Conservation (phyloP, 2,113 vertebrate species). For the Pungitius pungitius region DNA sequence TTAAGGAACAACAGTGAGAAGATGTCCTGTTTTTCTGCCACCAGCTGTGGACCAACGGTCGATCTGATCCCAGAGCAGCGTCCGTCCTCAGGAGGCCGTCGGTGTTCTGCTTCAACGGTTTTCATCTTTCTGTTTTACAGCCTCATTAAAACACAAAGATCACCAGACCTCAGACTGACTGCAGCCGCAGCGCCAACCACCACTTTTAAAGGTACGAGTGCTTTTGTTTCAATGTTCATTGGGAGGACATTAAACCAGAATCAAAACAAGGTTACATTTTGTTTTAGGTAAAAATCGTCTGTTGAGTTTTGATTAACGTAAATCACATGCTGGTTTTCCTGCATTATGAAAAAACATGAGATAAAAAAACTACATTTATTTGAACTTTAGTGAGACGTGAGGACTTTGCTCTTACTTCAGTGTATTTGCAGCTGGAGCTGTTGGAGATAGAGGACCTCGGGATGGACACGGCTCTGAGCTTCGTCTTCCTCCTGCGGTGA, state of each 20-base stretch:
- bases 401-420: background rate
- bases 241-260: background rate
- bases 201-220: background rate
- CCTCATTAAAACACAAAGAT: background rate
- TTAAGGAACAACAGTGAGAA: conserved; percentile 7
- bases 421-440: background rate
- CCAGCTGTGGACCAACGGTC: conserved; percentile 39
- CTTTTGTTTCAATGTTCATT: background rate
- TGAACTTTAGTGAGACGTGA: background rate
- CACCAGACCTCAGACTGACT: background rate
- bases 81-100: conserved; percentile 40
- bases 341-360: no score
- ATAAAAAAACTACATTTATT: no score
- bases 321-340: no score
- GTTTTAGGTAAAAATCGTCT: no score
- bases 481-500: conserved; percentile 47
- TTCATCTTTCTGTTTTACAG: background rate
- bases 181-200: background rate
- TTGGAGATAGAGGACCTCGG: background rate
- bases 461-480: background rate
- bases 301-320: no score
- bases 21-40: conserved; percentile 59
- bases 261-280: background rate
- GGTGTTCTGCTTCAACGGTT: conserved; percentile 37
- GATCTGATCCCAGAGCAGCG: conserved; percentile 49